Evolutionary conservation across 2,113 vertebrate genomes (phyloP).

Genomic region (Echinops telfairi): DNA sequence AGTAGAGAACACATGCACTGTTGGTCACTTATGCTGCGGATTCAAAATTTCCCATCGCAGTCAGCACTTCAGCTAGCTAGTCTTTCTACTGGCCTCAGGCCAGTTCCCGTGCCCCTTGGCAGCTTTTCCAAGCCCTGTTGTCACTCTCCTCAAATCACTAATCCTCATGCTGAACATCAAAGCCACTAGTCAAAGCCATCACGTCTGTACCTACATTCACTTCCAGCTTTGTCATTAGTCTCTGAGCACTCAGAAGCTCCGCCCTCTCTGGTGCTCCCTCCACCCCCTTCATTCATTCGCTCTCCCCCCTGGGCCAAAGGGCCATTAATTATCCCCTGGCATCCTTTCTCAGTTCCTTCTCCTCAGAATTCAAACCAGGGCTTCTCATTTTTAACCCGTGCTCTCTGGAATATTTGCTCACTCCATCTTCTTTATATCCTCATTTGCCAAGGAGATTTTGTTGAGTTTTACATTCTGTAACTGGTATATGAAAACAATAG

Average conservation of each 20-base stretch:
- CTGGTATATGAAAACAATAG: slow-evolving; percentile 55
- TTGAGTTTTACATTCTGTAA: slow-evolving; percentile 53
- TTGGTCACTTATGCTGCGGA: background rate
- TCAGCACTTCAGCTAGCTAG: background rate
- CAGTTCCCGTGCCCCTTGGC: background rate
- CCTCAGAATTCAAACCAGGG: slow-evolving; percentile 26
- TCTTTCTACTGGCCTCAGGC: too few relatives aligned
- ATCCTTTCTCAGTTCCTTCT: slow-evolving; percentile 16
- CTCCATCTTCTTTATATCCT: slow-evolving; percentile 54
- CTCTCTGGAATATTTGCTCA: background rate
- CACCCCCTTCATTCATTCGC: background rate
- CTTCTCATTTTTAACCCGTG: background rate
- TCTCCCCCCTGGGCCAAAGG: background rate
- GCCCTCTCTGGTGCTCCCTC: background rate
- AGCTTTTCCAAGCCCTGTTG: background rate
- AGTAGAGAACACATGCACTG: background rate
- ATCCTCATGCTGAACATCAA: background rate
- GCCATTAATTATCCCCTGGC: background rate
- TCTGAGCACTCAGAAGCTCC: background rate
- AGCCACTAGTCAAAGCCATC: background rate
- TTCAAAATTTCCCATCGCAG: background rate
- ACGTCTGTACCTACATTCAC: background rate
- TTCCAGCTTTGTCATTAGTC: background rate
- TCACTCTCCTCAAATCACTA: background rate
- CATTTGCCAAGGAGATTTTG: slow-evolving; percentile 54